phyloP scores from a whole-genome alignment of 2,113 vertebrate genomes.

The Oceanites oceanicus region DNA sequence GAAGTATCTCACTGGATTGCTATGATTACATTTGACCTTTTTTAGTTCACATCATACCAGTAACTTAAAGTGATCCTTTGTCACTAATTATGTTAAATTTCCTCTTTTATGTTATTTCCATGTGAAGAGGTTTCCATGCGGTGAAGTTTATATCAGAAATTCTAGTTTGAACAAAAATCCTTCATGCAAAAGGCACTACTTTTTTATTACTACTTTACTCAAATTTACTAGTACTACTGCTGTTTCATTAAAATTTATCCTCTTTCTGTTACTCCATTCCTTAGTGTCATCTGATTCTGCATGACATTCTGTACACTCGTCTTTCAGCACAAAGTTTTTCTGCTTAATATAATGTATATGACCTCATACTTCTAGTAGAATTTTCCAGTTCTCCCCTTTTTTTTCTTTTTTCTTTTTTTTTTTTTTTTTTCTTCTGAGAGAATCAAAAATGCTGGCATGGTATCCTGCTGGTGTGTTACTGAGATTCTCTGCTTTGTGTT shows the following conservation, averaged over 20 bases:
- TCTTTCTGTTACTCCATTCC: neutral
- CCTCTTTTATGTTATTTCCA: neutral
- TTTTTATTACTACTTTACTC: neutral
- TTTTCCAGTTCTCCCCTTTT: neutral
- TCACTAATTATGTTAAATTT: neutral
- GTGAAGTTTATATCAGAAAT: neutral
- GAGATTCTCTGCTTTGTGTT: neutral
- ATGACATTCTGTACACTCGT: neutral
- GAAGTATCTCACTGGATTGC: neutral
- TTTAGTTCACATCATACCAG: neutral
- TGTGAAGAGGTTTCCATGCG: neutral
- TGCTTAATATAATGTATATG: neutral
- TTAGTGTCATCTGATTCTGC: neutral
- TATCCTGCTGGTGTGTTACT: neutral
- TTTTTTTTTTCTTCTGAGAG: neutral
- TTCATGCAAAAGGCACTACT: neutral
- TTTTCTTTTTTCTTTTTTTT: neutral
- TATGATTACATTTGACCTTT: neutral
- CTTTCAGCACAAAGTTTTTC: neutral
- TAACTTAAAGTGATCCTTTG: neutral
- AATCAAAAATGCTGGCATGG: neutral
- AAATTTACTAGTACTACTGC: neutral
- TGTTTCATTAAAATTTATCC: neutral
- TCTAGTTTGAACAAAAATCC: neutral
- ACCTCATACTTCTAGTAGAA: neutral